These are phyloP conservation scores for Pygmarrhopalites habei DNA, from an alignment of 1,140 invertebrate genomes.

Conservation along the genomic window DNA sequence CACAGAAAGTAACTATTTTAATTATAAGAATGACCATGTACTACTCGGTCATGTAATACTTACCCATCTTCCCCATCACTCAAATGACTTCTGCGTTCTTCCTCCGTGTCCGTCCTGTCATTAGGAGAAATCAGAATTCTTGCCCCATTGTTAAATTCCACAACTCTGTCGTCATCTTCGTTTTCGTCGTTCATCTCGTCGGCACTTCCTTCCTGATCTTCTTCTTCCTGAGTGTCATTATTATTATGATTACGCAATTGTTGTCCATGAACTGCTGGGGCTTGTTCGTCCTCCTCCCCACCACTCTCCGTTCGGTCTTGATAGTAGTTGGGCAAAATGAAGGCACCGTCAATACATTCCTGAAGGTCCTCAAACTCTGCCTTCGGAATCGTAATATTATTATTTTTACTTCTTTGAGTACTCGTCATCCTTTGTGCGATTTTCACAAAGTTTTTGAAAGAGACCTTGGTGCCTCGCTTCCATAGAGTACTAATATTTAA, in stretches of 20 bases:
- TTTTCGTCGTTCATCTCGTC: conserved; percentile 1
- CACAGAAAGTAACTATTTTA: background rate
- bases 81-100: conserved; percentile 14
- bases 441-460: no score
- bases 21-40: background rate
- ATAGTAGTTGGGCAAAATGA: background rate
- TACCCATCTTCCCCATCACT: conserved; percentile 19
- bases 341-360: conserved; percentile 3
- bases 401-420: background rate
- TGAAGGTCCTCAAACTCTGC: conserved; percentile 5
- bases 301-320: background rate
- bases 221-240: background rate
- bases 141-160: no score
- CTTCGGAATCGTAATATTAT: background rate
- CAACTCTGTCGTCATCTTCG: background rate
- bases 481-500: no score
- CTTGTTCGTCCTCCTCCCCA: background rate
- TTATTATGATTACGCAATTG: background rate
- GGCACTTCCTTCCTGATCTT: background rate
- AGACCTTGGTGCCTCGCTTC: no score
- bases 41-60: no score
- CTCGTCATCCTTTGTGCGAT: no score
- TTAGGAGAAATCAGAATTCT: conserved; percentile 17
- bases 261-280: background rate
- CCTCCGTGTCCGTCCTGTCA: conserved; percentile 19